Evolutionary conservation across 2,797 vertebrate species (phyloP).

Genomic region (Pagetopsis macropterus): DNA sequence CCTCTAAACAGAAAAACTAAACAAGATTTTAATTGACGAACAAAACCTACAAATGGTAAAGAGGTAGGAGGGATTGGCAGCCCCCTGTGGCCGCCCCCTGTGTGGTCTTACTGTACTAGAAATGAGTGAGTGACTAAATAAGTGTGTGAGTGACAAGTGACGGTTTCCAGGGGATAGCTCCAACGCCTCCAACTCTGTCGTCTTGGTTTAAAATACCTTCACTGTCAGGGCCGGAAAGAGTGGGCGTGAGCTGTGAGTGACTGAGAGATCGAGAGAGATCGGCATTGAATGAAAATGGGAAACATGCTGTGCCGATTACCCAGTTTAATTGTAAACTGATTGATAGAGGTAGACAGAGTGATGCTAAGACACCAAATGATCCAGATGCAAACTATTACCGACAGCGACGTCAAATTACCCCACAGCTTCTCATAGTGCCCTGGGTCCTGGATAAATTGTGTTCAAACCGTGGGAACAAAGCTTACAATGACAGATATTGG

Average conservation of each 20-base stretch:
- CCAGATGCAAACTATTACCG: constrained; percentile 37
- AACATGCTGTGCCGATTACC: constrained; percentile 4
- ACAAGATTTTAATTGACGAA: no score
- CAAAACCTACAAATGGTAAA: no score
- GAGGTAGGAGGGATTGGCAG: no score
- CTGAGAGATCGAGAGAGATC: neutral
- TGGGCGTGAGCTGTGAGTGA: neutral
- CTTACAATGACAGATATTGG: constrained; percentile 32
- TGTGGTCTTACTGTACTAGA: neutral
- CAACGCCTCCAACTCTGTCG: neutral
- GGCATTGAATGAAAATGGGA: constrained; percentile 1
- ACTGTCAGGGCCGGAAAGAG: neutral
- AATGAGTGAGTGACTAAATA: neutral
- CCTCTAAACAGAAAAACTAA: no score
- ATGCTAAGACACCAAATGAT: neutral
- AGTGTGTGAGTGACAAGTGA: no score
- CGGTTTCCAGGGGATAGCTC: neutral
- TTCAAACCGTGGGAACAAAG: constrained; percentile 25
- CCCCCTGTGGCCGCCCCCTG: no score
- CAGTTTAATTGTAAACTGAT: constrained; percentile 35
- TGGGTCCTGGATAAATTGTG: constrained; percentile 8
- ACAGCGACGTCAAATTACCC: constrained; percentile 14
- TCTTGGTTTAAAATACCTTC: neutral
- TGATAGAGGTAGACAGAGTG: constrained; percentile 15
- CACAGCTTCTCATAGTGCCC: constrained; percentile 1